Evolutionary conservation across 2,113 vertebrate species (phyloP), one percentile per base, ranked within the genome.

Genomic region (Acinonyx jubatus): DNA sequence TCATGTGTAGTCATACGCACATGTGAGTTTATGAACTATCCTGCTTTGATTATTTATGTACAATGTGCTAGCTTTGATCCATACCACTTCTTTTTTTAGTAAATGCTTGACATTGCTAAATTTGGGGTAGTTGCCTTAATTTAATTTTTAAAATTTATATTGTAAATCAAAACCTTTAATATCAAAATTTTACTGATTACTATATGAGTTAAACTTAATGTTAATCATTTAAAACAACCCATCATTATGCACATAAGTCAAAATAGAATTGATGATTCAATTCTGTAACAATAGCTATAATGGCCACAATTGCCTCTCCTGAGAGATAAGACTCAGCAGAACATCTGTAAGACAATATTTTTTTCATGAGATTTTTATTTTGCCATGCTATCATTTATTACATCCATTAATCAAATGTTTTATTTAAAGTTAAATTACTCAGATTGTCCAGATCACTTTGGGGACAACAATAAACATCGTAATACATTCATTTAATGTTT

Each of bases 301-400:
- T 61, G 38, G 0, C 10, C 19, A 0, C 6, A 48, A 71, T 38
- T 76, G 8, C 0, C 1, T 38, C 7, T 38, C 12, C 73, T 66
- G 29, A 94, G 89, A 89, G 68, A 71, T 78, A 90, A 48, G 15
- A 76, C 3, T 90, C 50, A 86, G 21, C 5, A 96, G 38, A 76
- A 33, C 5, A 74, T 69, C 1, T 63, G 23, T 41, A 76, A 71
- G 36, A 29, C 36, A 3, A 73, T 69, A 29, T 78, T 91, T 63
- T 45, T 91, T 82, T 69, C 19, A 87, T 4, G 33, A 3, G 5
- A 81, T 36, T 86, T 31, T 33, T 84, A 38, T 84, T 86, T 87
- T 87, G 10, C 2, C 23, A 38, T 68, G 7, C 33, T 61, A 15
- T 50, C n/a, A 74, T 68, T 89, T 74, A 89, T 82, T 93, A 82